Percentiles rank a stretch among this genome's conserved stretches.
Evolutionary conservation across 2,113 vertebrate genomes (phyloP).

Genomic region (Colius striatus): DNA sequence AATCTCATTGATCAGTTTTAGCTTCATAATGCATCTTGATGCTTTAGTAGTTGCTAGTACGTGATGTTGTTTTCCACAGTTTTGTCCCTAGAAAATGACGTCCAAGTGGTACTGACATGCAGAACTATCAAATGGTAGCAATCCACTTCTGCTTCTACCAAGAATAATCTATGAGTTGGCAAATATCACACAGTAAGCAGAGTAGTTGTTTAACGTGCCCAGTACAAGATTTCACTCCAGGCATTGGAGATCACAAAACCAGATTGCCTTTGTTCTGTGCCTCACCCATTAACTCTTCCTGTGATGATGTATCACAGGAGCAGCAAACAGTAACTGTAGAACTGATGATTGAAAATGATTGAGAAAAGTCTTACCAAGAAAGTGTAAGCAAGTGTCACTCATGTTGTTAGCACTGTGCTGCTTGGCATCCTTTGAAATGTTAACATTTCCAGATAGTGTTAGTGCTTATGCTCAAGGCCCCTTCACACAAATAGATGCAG

Average conservation of each 20-base stretch:
- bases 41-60: neutral
- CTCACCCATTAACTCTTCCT: neutral
- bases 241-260: neutral
- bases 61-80: neutral
- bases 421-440: neutral
- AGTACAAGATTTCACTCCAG: neutral
- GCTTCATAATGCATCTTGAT: neutral
- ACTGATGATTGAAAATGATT: neutral
- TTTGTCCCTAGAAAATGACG: neutral
- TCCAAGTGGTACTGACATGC: neutral
- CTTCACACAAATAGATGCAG: neutral
- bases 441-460: neutral
- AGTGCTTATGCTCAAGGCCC: neutral
- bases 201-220: neutral
- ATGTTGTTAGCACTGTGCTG: neutral
- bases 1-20: neutral
- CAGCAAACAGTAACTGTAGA: neutral
- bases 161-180: neutral
- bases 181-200: neutral
- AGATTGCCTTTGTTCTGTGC: neutral
- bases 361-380: neutral
- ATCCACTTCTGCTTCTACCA: neutral
- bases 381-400: neutral
- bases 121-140: neutral
- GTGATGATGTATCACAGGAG: neutral